Evolutionary conservation across 2,113 vertebrate species (phyloP).

Genomic region (Rhabdomys dilectus): DNA sequence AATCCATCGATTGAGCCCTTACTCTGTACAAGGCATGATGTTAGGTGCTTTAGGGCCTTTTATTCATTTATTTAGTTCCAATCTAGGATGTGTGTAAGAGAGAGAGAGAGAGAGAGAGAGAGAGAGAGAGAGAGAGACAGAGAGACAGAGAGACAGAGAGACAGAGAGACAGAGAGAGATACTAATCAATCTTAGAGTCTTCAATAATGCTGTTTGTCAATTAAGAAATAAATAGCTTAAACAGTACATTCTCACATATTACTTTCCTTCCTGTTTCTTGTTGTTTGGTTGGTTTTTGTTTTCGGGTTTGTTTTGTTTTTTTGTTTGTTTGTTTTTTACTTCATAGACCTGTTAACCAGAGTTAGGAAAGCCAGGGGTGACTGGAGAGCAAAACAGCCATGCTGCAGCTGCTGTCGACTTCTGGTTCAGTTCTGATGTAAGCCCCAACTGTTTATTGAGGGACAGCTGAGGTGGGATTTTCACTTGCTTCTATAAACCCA

Average conservation of each 20-base stretch:
- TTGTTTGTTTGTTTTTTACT: background rate
- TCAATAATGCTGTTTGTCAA: background rate
- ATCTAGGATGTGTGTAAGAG: background rate
- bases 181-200: constrained; percentile 1
- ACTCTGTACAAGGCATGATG: background rate
- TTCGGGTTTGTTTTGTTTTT: background rate
- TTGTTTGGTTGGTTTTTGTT: background rate
- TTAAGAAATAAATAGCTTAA: constrained; percentile 1
- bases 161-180: background rate
- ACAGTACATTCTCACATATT: background rate
- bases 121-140: background rate
- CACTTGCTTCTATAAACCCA: constrained; percentile 56
- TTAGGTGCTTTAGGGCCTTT: background rate
- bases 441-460: constrained; percentile 54
- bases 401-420: constrained; percentile 49
- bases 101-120: background rate
- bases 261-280: background rate
- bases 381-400: background rate
- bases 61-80: background rate
- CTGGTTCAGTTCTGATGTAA: constrained; percentile 50
- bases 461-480: constrained; percentile 62
- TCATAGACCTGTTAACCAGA: constrained; percentile 40
- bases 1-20: background rate
- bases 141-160: background rate
- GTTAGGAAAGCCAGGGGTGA: constrained; percentile 27